Evolutionary conservation across 2,888 invertebrate genomes (phyloP).

Genomic region (Torymus tubicola): DNA sequence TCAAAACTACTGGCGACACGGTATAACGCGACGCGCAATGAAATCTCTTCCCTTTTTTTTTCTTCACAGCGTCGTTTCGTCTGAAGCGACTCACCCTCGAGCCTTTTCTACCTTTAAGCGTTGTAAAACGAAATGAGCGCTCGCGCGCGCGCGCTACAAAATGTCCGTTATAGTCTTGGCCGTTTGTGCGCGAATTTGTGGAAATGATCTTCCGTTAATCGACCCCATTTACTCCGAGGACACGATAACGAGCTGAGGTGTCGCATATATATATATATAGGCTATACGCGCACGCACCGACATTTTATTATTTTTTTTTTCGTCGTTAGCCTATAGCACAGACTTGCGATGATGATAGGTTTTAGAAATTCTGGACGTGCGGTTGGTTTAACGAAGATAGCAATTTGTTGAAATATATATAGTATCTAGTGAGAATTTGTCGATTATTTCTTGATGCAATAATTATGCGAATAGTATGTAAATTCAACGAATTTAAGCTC

Average conservation of each 20-base stretch:
- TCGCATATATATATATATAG: not conserved
- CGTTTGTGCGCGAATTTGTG: conserved; percentile 19
- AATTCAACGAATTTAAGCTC: no score
- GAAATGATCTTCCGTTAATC: conserved; percentile 31
- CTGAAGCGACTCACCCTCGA: no score
- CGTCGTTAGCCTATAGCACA: not conserved
- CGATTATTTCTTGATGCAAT: no score
- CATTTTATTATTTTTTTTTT: conserved; percentile 20
- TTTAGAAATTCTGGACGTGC: not conserved
- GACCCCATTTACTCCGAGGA: conserved; percentile 18
- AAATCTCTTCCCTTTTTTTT: not conserved
- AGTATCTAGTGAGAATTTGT: no score
- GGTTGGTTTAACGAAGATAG: not conserved
- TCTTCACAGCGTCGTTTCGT: not conserved
- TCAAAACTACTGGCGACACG: no score
- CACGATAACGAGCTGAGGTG: conserved; percentile 12
- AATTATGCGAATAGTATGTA: no score
- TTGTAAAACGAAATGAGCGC: conserved; percentile 23
- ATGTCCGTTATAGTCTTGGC: not conserved
- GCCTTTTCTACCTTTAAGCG: not conserved
- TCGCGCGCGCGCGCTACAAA: no score
- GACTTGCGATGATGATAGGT: not conserved
- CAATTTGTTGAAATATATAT: no score
- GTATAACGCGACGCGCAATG: no score
- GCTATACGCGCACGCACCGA: not conserved